phyloP scores from a whole-genome alignment of 2,797 vertebrate genomes.

The Denticeps clupeoides region DNA sequence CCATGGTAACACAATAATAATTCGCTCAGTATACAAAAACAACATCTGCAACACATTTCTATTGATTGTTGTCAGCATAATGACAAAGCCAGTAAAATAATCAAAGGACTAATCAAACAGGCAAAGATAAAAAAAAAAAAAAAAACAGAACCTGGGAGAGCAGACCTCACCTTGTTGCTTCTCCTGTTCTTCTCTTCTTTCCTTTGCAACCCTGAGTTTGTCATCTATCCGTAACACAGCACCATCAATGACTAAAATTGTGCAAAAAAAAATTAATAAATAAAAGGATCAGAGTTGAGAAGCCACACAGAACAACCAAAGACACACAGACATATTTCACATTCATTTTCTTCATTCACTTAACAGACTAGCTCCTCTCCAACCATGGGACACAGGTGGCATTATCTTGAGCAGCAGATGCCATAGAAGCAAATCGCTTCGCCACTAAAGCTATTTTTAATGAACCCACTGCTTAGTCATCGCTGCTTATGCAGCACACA shows the following conservation, averaged over 20 bases:
- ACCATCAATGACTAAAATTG: slow-evolving; percentile 72
- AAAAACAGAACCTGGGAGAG: not conserved
- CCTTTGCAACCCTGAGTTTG: slow-evolving; percentile 79
- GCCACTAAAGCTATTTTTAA: slow-evolving; percentile 2
- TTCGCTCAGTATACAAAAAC: too few species aligned
- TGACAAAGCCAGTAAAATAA: too few species aligned
- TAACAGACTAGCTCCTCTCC: not conserved
- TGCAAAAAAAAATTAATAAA: too few species aligned
- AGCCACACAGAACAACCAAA: slow-evolving; percentile 1
- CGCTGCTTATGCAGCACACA: slow-evolving; percentile 1
- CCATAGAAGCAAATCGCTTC: not conserved
- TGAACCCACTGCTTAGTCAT: not conserved
- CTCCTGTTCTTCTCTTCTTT: slow-evolving; percentile 80
- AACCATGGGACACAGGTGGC: not conserved
- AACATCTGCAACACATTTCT: too few species aligned
- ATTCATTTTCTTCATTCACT: too few species aligned
- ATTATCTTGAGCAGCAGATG: not conserved
- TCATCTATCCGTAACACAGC: slow-evolving; percentile 79
- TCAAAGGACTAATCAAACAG: too few species aligned
- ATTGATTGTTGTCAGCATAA: too few species aligned
- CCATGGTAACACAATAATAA: too few species aligned
- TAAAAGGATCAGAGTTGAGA: too few species aligned
- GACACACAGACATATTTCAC: not conserved
- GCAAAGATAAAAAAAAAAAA: not conserved
- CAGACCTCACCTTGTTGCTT: slow-evolving; percentile 73